Evolutionary conservation across 2,888 invertebrate species (phyloP), one percentile per base, ranked within the genome.

Genomic region (Spodoptera littoralis): DNA sequence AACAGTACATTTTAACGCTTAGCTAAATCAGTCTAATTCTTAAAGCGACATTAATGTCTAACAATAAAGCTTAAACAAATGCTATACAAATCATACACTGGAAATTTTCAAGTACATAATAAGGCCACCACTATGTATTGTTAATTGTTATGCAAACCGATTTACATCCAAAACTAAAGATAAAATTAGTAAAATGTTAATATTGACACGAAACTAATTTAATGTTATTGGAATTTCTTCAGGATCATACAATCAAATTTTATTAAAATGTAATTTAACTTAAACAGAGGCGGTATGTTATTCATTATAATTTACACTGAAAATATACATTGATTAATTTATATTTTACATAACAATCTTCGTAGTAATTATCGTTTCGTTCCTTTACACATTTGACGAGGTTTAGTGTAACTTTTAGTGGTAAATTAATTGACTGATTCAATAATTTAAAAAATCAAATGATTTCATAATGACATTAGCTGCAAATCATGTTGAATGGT

Each of bases 11-110:
- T 90, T 89, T 87, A 93, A 93, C 92, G 92, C 94, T 94, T 94
- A 94, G 90, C 92, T 94, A 93, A 94, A 94, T 94, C 94, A 94
- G 94, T 94, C 94, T 94, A 94, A 93, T 93, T 92, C 94, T 94
- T 94, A 94, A 92, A 93, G 93, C 92, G 93, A 94, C 90, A 91
- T 90, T 88, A 90, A 77, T 88, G 90, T 93, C 92, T 92, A 93
- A 90, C 88, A 90, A 89, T 93, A 92, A 92, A 93, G 92, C 92
- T 91, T 92, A 93, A 92, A 90, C 90, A 89, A 92, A 91, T 87
- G 87, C 87, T 87, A 87, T 82, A 81, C 86, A 89, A 88, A 90
- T 85, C 82, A 88, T 86, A 88, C 92, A 93, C 92, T 93, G 93
- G 92, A 92, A 90, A 90, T 89, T 90, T 90, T 84, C 83, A 83